These are phyloP conservation scores for Coendou prehensilis DNA, from an alignment of 2,797 vertebrate species.

Conservation along the genomic window DNA sequence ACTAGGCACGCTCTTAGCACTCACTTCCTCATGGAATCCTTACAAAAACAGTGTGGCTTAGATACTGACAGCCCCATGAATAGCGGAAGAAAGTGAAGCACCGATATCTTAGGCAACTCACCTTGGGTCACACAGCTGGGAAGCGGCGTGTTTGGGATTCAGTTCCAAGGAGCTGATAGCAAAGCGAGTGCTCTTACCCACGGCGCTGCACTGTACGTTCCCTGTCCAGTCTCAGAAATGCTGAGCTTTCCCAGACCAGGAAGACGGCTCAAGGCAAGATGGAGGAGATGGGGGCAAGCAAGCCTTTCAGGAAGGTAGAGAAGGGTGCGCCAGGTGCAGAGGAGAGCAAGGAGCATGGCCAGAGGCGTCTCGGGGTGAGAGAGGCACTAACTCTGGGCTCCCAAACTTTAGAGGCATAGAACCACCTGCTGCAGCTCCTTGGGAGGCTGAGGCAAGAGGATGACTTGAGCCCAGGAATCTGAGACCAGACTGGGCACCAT, in stretches of 20 bases:
- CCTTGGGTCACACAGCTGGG: background rate
- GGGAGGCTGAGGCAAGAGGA: background rate
- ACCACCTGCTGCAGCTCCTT: background rate
- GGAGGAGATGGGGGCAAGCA: background rate
- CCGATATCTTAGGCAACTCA: background rate
- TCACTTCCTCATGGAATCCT: background rate
- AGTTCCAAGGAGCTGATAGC: background rate
- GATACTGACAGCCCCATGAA: background rate
- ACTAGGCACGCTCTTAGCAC: background rate
- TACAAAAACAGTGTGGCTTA: background rate
- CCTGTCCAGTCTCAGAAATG: background rate
- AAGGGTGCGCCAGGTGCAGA: rapidly evolving
- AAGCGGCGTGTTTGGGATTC: background rate
- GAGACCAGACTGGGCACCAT: background rate
- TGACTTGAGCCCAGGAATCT: background rate
- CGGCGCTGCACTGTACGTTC: too few relatives aligned
- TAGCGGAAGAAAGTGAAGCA: background rate
- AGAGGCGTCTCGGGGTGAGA: background rate
- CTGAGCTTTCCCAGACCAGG: background rate
- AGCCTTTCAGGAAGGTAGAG: background rate
- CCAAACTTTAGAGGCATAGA: background rate
- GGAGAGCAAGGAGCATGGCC: background rate
- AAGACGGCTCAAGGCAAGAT: background rate
- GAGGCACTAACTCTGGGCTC: background rate
- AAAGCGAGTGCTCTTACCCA: background rate